These are phyloP conservation scores for Liparis tanakae DNA, from an alignment of 2,797 vertebrate species.

Conservation along the genomic window DNA sequence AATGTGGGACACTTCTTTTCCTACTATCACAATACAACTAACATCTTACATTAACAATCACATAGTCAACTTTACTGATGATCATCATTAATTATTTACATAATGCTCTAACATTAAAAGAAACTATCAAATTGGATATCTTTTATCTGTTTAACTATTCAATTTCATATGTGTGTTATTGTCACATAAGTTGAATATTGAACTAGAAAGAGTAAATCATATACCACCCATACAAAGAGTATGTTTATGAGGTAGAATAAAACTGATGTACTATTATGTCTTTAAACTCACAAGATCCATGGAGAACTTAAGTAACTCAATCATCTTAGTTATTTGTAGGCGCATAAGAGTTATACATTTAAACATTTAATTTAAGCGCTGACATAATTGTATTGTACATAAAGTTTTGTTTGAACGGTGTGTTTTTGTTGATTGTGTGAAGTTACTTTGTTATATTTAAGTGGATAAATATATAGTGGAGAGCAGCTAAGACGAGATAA, in stretches of 20 bases:
- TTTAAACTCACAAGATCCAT: not conserved
- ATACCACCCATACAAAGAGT: not conserved
- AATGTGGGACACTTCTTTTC: not conserved
- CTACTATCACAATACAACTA: not conserved
- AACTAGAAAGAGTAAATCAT: not conserved
- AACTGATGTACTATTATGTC: not conserved
- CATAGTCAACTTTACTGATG: not conserved
- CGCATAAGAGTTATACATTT: not conserved
- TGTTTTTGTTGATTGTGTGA: not conserved
- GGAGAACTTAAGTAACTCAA: not conserved
- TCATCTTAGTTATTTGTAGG: not conserved
- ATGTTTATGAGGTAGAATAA: not conserved
- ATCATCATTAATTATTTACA: not conserved
- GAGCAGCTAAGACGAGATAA: not conserved
- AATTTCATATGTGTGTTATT: not conserved
- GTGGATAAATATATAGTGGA: not conserved
- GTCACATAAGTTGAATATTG: not conserved
- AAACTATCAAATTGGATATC: not conserved
- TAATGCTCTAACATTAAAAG: not conserved
- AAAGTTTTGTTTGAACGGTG: not conserved
- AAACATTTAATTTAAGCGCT: not conserved
- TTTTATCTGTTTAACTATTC: not conserved
- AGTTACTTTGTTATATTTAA: not conserved
- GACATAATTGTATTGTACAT: not conserved
- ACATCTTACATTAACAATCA: not conserved